Percentiles rank a stretch among this genome's conserved stretches.
Evolutionary conservation across 2,797 vertebrate genomes (phyloP).

Genomic region (Mionectes olivaceus): DNA sequence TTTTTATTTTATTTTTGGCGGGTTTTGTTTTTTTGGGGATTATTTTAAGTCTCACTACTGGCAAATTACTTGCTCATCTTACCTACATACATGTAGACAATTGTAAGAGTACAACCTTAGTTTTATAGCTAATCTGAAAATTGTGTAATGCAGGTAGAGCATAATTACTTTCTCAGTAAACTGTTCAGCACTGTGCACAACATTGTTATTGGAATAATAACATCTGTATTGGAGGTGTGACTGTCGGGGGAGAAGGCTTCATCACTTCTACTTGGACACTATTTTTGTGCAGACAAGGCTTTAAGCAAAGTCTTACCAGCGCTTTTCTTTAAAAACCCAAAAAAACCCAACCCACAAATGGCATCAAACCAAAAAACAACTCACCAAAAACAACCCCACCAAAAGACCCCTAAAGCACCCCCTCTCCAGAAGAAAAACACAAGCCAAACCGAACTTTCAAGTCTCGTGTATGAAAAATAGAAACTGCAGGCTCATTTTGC

Average conservation of each 20-base stretch:
- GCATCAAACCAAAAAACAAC: background rate
- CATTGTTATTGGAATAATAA: background rate
- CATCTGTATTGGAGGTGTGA: background rate
- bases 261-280: background rate
- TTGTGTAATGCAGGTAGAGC: background rate
- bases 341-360: background rate
- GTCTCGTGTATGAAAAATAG: background rate
- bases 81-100: background rate
- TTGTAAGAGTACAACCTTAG: background rate
- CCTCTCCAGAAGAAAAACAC: too few species aligned
- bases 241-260: background rate
- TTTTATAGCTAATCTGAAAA: background rate
- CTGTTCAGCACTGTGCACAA: background rate
- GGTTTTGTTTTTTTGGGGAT: fast-evolving
- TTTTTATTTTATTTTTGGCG: background rate
- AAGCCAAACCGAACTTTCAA: background rate
- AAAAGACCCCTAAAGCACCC: background rate
- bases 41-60: background rate
- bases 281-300: background rate
- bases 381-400: too few species aligned
- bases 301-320: background rate
- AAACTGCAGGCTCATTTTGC: background rate
- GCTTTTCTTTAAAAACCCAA: background rate
- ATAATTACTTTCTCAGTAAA: background rate
- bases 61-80: background rate